Evolutionary conservation across 2,113 vertebrate genomes (phyloP).

Genomic region (Serinus canaria): DNA sequence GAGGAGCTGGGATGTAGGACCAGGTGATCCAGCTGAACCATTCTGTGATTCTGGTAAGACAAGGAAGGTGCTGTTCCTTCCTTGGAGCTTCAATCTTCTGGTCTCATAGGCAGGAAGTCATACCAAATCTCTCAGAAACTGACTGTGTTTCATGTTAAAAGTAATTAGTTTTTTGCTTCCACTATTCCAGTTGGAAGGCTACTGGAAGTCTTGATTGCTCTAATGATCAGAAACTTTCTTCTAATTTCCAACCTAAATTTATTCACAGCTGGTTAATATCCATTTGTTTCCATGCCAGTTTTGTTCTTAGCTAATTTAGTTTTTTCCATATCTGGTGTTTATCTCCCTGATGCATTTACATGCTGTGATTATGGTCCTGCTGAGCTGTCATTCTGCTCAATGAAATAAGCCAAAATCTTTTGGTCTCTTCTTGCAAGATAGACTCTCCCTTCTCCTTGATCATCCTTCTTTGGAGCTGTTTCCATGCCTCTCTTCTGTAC

Average conservation of each 20-base stretch:
- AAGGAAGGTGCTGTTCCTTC: background rate
- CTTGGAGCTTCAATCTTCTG: background rate
- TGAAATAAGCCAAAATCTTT: constrained; percentile 38
- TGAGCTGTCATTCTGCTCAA: constrained; percentile 9
- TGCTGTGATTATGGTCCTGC: constrained; percentile 45
- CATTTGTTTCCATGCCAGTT: constrained; percentile 62
- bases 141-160: constrained; percentile 18
- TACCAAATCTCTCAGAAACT: background rate
- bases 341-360: constrained; percentile 52
- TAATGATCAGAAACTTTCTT: constrained; percentile 53
- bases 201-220: constrained; percentile 33
- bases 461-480: background rate
- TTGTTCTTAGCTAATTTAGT: constrained; percentile 58
- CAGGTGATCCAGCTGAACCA: background rate
- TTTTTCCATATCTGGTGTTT: constrained; percentile 50
- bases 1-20: no score
- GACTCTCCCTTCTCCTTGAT: background rate
- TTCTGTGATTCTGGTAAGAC: background rate
- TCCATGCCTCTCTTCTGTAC: background rate
- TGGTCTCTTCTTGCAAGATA: background rate
- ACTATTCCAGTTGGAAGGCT: constrained; percentile 26
- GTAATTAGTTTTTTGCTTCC: background rate
- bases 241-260: constrained; percentile 52
- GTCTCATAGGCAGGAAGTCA: background rate
- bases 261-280: constrained; percentile 51